phyloP scores from a whole-genome alignment of 2,113 vertebrate species.

The Labeo catla region DNA sequence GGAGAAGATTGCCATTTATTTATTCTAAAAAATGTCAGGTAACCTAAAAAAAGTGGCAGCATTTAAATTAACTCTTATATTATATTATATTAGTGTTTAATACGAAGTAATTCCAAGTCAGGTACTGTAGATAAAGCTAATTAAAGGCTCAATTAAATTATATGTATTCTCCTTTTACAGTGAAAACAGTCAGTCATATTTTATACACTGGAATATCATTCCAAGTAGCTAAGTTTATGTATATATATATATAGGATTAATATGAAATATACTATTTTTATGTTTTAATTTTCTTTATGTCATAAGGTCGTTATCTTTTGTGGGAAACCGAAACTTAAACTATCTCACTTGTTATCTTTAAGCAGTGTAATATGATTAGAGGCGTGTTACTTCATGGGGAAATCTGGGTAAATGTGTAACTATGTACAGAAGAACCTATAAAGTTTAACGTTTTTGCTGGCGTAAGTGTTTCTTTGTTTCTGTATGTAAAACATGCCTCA shows the following conservation, averaged over 20 bases:
- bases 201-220: not conserved
- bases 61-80: not conserved
- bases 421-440: not conserved
- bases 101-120: too few relatives aligned
- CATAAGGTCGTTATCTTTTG: not conserved
- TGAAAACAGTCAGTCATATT: not conserved
- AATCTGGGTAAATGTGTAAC: slow-evolving; percentile 19
- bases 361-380: slow-evolving; percentile 3
- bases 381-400: not conserved
- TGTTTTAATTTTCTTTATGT: not conserved
- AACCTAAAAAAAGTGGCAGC: not conserved
- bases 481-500: not conserved
- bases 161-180: not conserved
- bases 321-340: slow-evolving; percentile 29
- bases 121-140: not conserved
- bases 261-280: not conserved
- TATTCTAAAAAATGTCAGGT: not conserved
- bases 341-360: slow-evolving; percentile 3
- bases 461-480: not conserved
- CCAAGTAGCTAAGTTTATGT: not conserved
- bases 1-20: not conserved
- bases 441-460: not conserved
- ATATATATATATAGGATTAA: not conserved
- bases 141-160: not conserved
- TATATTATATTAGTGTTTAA: not conserved